phyloP scores from a whole-genome alignment of 2,797 vertebrate genomes.

The Takifugu ocellatus region DNA sequence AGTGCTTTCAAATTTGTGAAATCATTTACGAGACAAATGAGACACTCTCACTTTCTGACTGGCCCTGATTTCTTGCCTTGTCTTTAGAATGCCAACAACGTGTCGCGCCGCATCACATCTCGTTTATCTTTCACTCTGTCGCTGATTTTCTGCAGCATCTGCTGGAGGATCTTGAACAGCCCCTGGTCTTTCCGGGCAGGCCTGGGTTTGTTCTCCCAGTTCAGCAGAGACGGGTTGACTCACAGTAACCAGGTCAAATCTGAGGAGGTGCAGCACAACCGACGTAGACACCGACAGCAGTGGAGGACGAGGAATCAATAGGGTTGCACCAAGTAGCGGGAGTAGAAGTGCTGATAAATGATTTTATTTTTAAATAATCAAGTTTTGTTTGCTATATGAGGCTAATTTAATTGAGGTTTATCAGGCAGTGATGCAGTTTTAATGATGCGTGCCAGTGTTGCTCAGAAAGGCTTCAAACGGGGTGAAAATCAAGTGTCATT shows the following conservation, averaged over 20 bases:
- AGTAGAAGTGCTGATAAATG: conserved; percentile 14
- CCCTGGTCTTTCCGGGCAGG: conserved; percentile 22
- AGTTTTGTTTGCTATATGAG: conserved; percentile 13
- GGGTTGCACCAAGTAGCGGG: conserved; percentile 39
- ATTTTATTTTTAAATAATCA: background rate
- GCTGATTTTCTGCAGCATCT: no score
- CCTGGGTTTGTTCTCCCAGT: background rate
- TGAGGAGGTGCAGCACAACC: conserved; percentile 37
- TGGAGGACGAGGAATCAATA: conserved; percentile 46
- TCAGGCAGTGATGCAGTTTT: conserved; percentile 24
- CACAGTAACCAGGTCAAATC: conserved; percentile 29
- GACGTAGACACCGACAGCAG: conserved; percentile 14
- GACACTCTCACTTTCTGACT: no score
- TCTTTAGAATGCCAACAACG: no score
- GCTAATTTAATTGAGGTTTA: conserved; percentile 36
- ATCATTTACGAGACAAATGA: no score
- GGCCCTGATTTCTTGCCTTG: no score
- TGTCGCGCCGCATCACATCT: no score
- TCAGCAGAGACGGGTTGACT: conserved; percentile 4
- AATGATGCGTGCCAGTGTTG: conserved; percentile 28
- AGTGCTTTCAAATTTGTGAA: no score
- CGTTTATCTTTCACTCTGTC: no score
- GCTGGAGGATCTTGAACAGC: conserved; percentile 26
- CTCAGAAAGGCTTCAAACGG: conserved; percentile 27
- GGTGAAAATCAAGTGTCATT: conserved; percentile 39